phyloP scores from a whole-genome alignment of 2,797 vertebrate genomes.

The Dipus sagitta region DNA sequence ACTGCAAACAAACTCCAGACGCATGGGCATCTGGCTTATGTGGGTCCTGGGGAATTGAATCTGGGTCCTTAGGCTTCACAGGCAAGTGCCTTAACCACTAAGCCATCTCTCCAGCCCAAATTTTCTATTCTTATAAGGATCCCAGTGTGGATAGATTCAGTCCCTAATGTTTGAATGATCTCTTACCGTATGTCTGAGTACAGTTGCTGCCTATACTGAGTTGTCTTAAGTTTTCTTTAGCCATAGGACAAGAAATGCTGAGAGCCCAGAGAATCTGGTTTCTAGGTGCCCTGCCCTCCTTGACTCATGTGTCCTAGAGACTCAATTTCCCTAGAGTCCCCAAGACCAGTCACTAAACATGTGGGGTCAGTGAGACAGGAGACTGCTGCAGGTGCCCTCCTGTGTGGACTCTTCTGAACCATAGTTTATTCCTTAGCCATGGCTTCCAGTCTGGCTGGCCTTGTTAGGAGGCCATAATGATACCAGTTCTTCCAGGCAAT shows the following conservation, averaged over 20 bases:
- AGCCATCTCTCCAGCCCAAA: no score
- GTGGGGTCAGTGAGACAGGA: neutral
- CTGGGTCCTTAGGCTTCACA: no score
- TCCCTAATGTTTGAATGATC: neutral
- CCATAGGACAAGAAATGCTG: neutral
- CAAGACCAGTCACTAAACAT: neutral
- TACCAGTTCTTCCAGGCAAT: fast-evolving
- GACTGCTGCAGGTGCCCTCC: neutral
- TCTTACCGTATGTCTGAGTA: neutral
- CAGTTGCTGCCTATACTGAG: neutral
- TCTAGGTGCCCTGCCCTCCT: no score
- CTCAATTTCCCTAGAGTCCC: no score
- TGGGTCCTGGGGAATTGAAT: no score
- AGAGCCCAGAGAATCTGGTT: neutral
- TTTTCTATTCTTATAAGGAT: neutral
- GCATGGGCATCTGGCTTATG: no score
- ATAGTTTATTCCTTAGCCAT: neutral
- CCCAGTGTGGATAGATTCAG: no score
- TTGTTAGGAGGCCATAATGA: neutral
- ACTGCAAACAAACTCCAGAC: no score
- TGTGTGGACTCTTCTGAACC: neutral
- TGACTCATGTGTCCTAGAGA: no score
- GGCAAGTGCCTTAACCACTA: no score
- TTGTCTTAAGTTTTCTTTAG: neutral
- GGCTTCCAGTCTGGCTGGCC: neutral